Base-by-base conservation (phyloP, 1,140 invertebrate species). In the Lamellibrachia luymesi region DNA sequence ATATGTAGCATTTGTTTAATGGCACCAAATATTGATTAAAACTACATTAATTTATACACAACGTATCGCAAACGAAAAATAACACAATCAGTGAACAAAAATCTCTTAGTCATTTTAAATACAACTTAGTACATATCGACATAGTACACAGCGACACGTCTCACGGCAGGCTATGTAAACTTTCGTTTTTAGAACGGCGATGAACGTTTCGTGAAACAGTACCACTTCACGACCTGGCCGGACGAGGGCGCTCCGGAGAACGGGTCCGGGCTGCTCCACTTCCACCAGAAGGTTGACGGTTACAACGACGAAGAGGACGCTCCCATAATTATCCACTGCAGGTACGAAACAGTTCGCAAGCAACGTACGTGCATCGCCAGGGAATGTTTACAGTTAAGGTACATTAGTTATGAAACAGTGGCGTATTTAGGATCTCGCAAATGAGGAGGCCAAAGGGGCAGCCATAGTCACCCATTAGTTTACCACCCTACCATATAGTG, bases 241-340 rank as follows among this genome's bases (percentile, higher is more conserved):
- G 93, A 93, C 50, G 56, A 93, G 90, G 92, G 92, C n/a, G 91
- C 90, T 2, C 93, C 93, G 6, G 90, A 94, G 50, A 92, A 49
- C 92, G 51, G 92, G 80, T 80, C 91, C 13, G 51, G 90, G 13
- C 51, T 93, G n/a, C 92, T 93, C 4, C 90, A 92, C 52, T 92
- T 93, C 38, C 90, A 92, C 56, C 38, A 92, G 49, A 52, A 51
- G 50, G 90, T 91, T 27, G 90, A 93, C 2, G 22, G 52, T 80
- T 50, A 50, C 27, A 52, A 56, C 27, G 90, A 64, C 17, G n/a
- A 50, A 10, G 90, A 50, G 56, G 13, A n/a, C 2, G 92, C 52
- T 25, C 98, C 98, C 25, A 98, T 99, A 93, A 97, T 99, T 90
- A 98, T 99, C 51, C 98, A 99, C 95, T 99, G 98, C 98, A 98